Evolutionary conservation across 2,113 vertebrate genomes (phyloP).

Genomic region (Choloepus hoffmanni): DNA sequence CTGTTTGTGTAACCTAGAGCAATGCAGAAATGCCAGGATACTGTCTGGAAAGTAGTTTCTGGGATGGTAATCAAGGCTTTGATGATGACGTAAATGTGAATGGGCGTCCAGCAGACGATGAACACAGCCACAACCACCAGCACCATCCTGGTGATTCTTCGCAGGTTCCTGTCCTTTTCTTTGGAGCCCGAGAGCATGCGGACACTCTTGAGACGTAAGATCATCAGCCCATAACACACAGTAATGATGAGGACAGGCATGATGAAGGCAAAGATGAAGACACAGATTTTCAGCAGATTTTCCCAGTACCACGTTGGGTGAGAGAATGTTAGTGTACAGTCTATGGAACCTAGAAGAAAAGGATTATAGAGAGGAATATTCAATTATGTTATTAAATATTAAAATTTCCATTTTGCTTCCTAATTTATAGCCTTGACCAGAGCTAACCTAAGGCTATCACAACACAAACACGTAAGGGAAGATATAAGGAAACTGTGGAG

Average conservation of each 20-base stretch:
- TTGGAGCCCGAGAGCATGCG: constrained; percentile 99
- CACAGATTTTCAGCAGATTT: constrained; percentile 98
- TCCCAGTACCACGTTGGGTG: constrained; percentile 99
- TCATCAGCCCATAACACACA: constrained; percentile 98
- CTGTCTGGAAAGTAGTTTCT: constrained; percentile 94
- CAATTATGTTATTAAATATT: not conserved
- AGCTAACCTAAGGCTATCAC: not conserved
- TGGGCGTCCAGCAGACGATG: constrained; percentile 99
- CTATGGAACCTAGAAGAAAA: constrained; percentile 87
- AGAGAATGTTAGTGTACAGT: constrained; percentile 96
- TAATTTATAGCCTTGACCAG: not conserved
- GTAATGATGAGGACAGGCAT: constrained; percentile 99
- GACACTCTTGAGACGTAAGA: constrained; percentile 97
- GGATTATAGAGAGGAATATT: constrained; percentile 61
- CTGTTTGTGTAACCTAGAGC: constrained; percentile 99
- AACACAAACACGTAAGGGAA: not conserved
- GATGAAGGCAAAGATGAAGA: constrained; percentile 99
- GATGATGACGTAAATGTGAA: constrained; percentile 98
- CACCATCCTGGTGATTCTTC: constrained; percentile 99
- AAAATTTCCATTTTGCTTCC: not conserved
- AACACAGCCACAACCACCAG: constrained; percentile 98
- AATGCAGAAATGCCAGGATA: constrained; percentile 99
- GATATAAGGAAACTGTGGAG: not conserved
- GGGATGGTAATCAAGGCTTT: constrained; percentile 96
- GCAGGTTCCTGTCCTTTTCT: constrained; percentile 97